Evolutionary conservation across 2,888 invertebrate species (phyloP), one percentile per base, ranked within the genome.

Genomic region (Hemithea aestivaria): DNA sequence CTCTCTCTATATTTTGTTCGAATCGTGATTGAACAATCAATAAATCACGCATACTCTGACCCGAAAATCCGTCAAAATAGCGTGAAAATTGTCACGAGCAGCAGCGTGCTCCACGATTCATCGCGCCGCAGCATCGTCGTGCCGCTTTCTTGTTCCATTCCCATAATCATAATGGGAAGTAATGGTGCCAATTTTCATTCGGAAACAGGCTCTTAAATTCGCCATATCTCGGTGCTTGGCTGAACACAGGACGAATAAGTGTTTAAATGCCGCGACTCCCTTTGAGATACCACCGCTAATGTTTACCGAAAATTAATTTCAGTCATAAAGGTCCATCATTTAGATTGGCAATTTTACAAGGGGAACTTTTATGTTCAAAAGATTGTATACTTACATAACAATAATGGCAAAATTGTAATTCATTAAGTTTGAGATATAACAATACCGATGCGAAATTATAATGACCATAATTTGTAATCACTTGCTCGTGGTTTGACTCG

Each of bases 131-230:
- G 45, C 47, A 45, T 62, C 45, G 53, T 53, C 68, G 69, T 63
- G 69, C 71, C 70, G 65, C 75, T 82, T 79, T 81, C 79, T 69
- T 74, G 66, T 71, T 66, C 71, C 60, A 66, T 62, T 71, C 64
- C 70, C 73, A 73, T 75, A 72, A 76, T 71, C 69, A 67, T 79
- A 76, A 80, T 79, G 72, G 73, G 70, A 66, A 70, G 70, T 80
- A 76, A 78, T 80, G 71, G 62, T 68, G 60, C 69, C 73, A 77
- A 80, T 81, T 80, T 76, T 58, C 68, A 62, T 61, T 62, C 61
- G 58, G 66, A 64, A 70, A 71, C 58, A 61, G 58, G 63, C 65
- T 62, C 65, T 71, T 74, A 67, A 59, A 71, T 70, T 71, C 64
- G 62, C 62, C 58, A 56, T 74, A 76, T 75, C 68, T 71, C 63